These are phyloP conservation scores for Clarias pachynema DNA, from an alignment of 2,797 vertebrate species.

Conservation along the genomic window DNA sequence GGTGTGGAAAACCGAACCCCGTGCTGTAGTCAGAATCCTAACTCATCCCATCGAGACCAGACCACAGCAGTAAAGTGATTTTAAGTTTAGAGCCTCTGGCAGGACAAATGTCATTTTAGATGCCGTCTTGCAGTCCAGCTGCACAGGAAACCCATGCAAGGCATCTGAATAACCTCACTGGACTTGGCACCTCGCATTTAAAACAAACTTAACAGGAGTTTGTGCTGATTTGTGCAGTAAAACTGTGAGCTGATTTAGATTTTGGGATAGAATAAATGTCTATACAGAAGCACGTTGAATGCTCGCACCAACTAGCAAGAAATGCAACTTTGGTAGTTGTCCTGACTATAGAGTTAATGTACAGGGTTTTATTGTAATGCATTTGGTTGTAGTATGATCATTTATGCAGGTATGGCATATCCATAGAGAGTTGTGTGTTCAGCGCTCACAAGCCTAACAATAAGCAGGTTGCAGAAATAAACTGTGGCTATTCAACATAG, in stretches of 20 bases:
- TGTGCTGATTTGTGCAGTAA: not conserved
- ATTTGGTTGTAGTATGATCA: not conserved
- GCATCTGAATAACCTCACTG: not conserved
- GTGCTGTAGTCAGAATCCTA: not conserved
- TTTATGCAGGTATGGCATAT: not conserved
- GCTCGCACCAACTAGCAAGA: not conserved
- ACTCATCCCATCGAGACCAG: not conserved
- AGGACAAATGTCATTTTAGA: constrained; percentile 26
- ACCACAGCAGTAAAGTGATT: not conserved
- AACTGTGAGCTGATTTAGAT: not conserved
- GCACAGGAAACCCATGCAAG: constrained; percentile 10
- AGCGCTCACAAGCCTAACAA: not conserved
- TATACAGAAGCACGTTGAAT: not conserved
- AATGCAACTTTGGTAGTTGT: not conserved
- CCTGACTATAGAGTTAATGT: not conserved
- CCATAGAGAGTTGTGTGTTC: too few relatives aligned
- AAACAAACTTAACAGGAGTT: not conserved
- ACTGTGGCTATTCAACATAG: not conserved
- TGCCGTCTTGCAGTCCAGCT: not conserved
- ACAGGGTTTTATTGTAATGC: not conserved
- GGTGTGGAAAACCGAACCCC: not conserved
- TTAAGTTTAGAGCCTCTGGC: constrained; percentile 20
- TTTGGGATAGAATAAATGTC: not conserved
- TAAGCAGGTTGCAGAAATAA: not conserved
- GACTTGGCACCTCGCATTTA: not conserved